Base-by-base conservation (phyloP, 2,888 invertebrate species). In the Trachelus troglodyta region DNA sequence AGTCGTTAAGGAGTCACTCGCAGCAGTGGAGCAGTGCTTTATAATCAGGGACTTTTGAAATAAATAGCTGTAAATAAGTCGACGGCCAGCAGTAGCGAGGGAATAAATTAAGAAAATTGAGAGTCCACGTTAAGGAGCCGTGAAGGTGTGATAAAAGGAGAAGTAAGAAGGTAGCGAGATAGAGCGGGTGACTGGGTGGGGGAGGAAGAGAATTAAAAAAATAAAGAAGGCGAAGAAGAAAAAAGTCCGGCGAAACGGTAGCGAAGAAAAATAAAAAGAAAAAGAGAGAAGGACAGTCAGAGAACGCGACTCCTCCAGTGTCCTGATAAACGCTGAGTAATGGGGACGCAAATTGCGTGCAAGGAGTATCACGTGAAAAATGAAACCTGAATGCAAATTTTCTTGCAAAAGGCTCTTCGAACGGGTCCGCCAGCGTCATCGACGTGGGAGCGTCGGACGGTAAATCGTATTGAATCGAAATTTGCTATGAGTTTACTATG, bases 321-420 rank as follows among this genome's bases (percentile, higher is more conserved):
- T 73, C 80, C 85, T 83, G 87, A 87, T 87, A 87, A 86, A 85
- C 85, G 85, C 79, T 84, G 85, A 86, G 83, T 87, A 86, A 87
- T 86, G 86, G 85, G 81, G 81, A 82, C 84, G 82, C 85, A 81
- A 86, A 86, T 85, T 84, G 85, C 86, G 79, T 75, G 81, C 78
- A 78, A 75, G 81, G 74, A 83, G 77, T 76, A 76, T 74, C 76
- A 73, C 75, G 78, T 83, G 83, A 86, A 77, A 82, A 86, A 85
- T 83, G 85, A 80, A 77, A 79, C 79, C 31, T 79, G 74, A 81
- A 84, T 82, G 86, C 81, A 81, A 85, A 86, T 85, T 79, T 74
- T 76, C 56, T 56, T 23, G 23, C 71, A 9, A 71, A 30, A 30
- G 71, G 34, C 0, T 15, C 33, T 69, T 71, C 71, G 15, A 31